Percentiles rank a stretch among this genome's conserved stretches.
Evolutionary conservation across 1,140 invertebrate species (phyloP).

Genomic region (Copidosoma floridanum): DNA sequence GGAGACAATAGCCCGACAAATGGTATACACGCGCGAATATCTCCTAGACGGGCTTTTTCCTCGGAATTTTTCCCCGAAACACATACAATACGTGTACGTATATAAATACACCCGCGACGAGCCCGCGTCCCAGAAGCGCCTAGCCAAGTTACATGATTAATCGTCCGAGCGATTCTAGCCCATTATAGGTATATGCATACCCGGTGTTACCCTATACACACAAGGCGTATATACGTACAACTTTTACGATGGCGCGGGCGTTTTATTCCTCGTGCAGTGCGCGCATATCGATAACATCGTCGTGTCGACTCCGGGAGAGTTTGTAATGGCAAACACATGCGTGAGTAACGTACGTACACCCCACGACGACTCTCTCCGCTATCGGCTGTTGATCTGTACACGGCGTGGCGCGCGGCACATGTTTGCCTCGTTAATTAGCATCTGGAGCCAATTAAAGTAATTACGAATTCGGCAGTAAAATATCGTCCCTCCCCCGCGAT

Average conservation of each 20-base stretch:
- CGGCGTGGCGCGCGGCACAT: constrained; percentile 45
- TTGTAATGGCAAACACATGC: constrained; percentile 53
- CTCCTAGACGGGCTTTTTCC: too few relatives aligned
- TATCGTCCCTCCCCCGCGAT: constrained; percentile 33
- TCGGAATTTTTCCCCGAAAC: too few relatives aligned
- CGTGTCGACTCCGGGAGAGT: constrained; percentile 27
- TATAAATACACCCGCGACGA: too few relatives aligned
- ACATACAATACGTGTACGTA: too few relatives aligned
- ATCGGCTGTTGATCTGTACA: constrained; percentile 43
- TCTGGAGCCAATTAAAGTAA: constrained; percentile 54
- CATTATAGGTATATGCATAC: too few relatives aligned
- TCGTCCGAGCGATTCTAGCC: constrained; percentile 16
- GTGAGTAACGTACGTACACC: constrained; percentile 29
- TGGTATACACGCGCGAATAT: too few relatives aligned
- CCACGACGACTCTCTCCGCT: constrained; percentile 15
- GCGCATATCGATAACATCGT: constrained; percentile 42
- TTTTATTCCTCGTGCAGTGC: constrained; percentile 11
- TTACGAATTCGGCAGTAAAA: constrained; percentile 50
- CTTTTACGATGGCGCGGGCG: too few relatives aligned
- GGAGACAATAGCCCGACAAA: too few relatives aligned
- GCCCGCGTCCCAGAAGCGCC: too few relatives aligned
- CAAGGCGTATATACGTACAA: too few relatives aligned
- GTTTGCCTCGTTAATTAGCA: constrained; percentile 54
- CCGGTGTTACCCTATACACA: too few relatives aligned
- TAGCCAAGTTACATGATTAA: constrained; percentile 20